phyloP scores from a whole-genome alignment of 2,113 vertebrate species.

The human (Homo sapiens) region GRCh38 chr3:6828001-6828500 shows the following conservation, averaged over 20 bases:
- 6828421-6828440: background rate
- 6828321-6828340: background rate
- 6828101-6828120: background rate
- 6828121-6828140: background rate
- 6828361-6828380: background rate
- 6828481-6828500: background rate
- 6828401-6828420: background rate
- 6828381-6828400: background rate
- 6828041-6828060: background rate
- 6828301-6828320: background rate
- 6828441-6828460: background rate
- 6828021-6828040: background rate
- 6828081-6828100: background rate
- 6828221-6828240: background rate
- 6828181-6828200: background rate
- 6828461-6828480: background rate
- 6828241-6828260: background rate
- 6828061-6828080: background rate
- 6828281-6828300: background rate
- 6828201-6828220: background rate
- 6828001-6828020: background rate
- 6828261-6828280: background rate
- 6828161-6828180: background rate
- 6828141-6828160: background rate
- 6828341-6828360: conserved; percentile 7